These are phyloP conservation scores for Drosophila ogumai DNA, from an alignment of 1,140 invertebrate genomes.

Conservation along the genomic window DNA sequence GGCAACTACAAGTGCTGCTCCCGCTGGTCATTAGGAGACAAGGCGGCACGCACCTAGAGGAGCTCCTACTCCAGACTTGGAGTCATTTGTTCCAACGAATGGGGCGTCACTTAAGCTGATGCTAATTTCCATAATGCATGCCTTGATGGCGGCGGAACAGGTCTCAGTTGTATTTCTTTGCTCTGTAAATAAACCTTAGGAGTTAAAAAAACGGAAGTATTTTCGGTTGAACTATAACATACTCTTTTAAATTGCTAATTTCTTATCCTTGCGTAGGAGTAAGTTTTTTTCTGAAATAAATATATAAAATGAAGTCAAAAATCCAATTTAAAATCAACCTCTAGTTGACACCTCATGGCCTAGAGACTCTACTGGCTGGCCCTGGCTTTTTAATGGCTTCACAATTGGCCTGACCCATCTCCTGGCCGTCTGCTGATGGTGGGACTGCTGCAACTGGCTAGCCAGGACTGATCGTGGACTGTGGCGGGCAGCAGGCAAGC, in stretches of 20 bases:
- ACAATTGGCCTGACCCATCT: constrained; percentile 74
- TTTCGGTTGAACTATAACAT: neutral
- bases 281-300: neutral
- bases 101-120: constrained; percentile 72
- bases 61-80: constrained; percentile 34
- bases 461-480: constrained; percentile 5
- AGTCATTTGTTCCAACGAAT: constrained; percentile 71
- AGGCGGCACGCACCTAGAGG: constrained; percentile 58
- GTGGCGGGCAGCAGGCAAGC: constrained; percentile 9
- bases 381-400: constrained; percentile 73
- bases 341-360: constrained; percentile 39
- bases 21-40: constrained; percentile 66
- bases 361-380: constrained; percentile 58
- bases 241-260: neutral
- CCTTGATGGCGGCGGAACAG: constrained; percentile 45
- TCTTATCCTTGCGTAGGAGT: neutral
- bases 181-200: constrained; percentile 29
- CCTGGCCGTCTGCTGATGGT: constrained; percentile 22
- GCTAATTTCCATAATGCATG: constrained; percentile 77
- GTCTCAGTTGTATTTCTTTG: neutral
- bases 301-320: constrained; percentile 41
- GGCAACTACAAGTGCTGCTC: constrained; percentile 53
- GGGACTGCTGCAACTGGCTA: neutral
- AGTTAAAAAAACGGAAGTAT: constrained; percentile 15
- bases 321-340: constrained; percentile 58